A percentile compares a stretch with the other conserved stretches of the same genome.
Evolutionary conservation across 2,113 vertebrate species (phyloP).

Genomic region (Peromyscus polionotus): DNA sequence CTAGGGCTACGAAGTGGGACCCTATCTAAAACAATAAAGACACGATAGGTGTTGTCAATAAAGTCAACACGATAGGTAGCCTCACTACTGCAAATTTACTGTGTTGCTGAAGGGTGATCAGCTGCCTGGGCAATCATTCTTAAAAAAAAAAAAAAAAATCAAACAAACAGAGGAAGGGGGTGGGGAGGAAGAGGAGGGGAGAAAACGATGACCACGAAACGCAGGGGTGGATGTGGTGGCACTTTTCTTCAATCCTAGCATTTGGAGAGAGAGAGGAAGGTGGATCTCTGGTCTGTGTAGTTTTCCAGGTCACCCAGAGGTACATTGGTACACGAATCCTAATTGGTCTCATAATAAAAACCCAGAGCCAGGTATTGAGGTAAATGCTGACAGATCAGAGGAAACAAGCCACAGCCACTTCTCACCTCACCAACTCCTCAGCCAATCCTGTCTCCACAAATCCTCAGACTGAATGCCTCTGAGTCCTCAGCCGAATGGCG

Average conservation of each 20-base stretch:
- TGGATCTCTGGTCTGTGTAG: not conserved
- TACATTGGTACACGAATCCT: not conserved
- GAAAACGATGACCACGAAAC: not conserved
- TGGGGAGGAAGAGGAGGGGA: not conserved
- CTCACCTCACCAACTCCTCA: no score
- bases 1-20: not conserved
- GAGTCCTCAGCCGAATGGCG: no score
- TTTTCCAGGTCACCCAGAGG: not conserved
- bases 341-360: no score
- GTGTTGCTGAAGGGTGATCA: not conserved
- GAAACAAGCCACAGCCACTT: no score
- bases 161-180: not conserved
- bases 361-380: no score
- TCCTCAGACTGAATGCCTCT: no score
- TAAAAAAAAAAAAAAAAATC: not conserved
- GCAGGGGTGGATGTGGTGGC: not conserved
- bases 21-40: not conserved
- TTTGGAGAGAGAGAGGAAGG: not conserved
- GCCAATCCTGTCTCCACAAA: no score
- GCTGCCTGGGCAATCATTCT: not conserved
- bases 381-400: no score
- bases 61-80: not conserved
- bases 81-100: not conserved
- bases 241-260: not conserved
- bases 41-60: no score